phyloP scores from a whole-genome alignment of 2,888 invertebrate genomes.

The Hedya salicella region DNA sequence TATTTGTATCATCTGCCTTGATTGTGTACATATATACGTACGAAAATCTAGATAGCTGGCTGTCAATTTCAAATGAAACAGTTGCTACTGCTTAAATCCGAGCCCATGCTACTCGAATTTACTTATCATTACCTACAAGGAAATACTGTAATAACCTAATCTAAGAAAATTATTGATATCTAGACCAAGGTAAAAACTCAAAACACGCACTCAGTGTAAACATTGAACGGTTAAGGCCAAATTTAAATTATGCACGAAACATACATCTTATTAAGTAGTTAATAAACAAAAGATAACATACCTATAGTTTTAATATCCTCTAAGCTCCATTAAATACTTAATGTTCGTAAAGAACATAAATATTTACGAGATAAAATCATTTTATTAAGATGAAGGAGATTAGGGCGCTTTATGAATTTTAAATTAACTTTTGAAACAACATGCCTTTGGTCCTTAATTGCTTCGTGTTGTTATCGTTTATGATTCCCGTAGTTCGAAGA shows the following conservation, averaged over 20 bases:
- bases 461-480: slow-evolving; percentile 38
- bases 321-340: background rate
- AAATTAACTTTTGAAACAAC: slow-evolving; percentile 51
- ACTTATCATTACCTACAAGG: background rate
- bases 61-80: too few species aligned
- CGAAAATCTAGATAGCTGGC: too few species aligned
- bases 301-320: background rate
- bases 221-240: slow-evolving; percentile 45
- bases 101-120: background rate
- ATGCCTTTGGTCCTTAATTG: slow-evolving; percentile 44
- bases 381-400: slow-evolving; percentile 39
- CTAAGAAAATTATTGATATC: slow-evolving; percentile 21
- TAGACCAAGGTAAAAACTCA: slow-evolving; percentile 41
- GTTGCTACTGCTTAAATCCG: too few species aligned
- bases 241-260: slow-evolving; percentile 31
- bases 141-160: slow-evolving; percentile 11
- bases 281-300: background rate
- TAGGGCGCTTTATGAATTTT: slow-evolving; percentile 40
- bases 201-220: slow-evolving; percentile 35
- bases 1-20: too few species aligned
- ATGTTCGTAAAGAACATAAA: slow-evolving; percentile 2
- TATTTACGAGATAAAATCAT: slow-evolving; percentile 21
- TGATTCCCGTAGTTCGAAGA: slow-evolving; percentile 48
- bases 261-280: background rate
- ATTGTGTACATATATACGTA: too few species aligned